Evolutionary conservation across 2,888 invertebrate genomes (phyloP).

Genomic region (Spatulosminthurus flaviceps): DNA sequence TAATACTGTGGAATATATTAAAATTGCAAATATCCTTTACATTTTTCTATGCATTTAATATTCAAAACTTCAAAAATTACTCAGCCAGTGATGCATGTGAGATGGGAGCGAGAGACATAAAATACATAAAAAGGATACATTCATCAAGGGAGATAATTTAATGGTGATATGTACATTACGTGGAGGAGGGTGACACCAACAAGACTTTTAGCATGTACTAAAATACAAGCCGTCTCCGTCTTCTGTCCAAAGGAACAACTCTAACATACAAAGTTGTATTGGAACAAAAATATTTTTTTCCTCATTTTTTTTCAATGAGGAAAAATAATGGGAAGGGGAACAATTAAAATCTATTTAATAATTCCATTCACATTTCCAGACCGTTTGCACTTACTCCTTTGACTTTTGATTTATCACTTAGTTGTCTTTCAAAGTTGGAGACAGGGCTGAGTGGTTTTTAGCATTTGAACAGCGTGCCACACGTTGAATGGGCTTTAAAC

Average conservation of each 20-base stretch:
- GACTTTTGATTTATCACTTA: constrained; percentile 43
- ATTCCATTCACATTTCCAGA: constrained; percentile 42
- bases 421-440: constrained; percentile 22
- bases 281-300: too few species aligned
- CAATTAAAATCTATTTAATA: constrained; percentile 47
- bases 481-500: not conserved
- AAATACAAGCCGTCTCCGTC: too few species aligned
- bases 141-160: not conserved
- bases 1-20: too few species aligned
- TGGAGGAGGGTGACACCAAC: not conserved
- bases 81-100: not conserved
- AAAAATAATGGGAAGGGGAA: constrained; percentile 37
- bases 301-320: too few species aligned
- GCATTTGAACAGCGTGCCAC: constrained; percentile 10
- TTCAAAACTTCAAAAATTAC: not conserved
- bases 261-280: too few species aligned
- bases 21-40: too few species aligned
- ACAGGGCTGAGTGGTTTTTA: constrained; percentile 1
- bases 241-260: too few species aligned
- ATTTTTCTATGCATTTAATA: not conserved
- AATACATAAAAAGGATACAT: too few species aligned
- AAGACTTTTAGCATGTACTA: too few species aligned
- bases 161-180: not conserved
- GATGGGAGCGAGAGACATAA: too few species aligned
- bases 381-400: constrained; percentile 37